Conservation (phyloP, 2,797 vertebrate species). For the Podarcis siculus region DNA sequence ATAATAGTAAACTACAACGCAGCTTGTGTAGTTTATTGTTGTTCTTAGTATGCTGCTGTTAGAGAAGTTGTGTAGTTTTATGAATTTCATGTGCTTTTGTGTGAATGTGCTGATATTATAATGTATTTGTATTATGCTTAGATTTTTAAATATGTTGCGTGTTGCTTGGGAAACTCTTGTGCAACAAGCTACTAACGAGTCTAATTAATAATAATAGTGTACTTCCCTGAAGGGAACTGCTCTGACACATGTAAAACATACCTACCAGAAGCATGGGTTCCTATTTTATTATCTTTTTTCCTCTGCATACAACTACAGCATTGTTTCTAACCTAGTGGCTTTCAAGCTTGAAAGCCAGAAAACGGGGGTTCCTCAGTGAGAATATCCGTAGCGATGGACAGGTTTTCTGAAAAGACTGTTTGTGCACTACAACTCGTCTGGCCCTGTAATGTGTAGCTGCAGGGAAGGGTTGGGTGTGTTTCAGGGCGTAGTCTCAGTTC, state of each 20-base stretch:
- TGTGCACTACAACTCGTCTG: not conserved
- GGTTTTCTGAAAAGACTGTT: not conserved
- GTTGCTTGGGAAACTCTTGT: too few species aligned
- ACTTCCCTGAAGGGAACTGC: slow-evolving; percentile 15
- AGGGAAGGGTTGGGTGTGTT: too few species aligned
- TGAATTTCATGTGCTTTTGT: too few species aligned
- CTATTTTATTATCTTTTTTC: not conserved
- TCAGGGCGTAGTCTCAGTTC: not conserved
- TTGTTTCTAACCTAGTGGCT: not conserved
- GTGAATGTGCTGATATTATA: too few species aligned
- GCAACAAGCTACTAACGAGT: too few species aligned
- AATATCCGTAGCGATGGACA: not conserved
- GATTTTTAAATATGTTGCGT: too few species aligned
- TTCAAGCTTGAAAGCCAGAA: not conserved
- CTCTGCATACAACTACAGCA: not conserved
- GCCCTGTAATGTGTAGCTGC: not conserved
- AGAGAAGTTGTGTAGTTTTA: too few species aligned
- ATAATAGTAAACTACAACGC: too few species aligned
- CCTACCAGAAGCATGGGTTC: accelerated
- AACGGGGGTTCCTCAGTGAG: not conserved
- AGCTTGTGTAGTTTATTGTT: not conserved
- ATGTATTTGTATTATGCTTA: too few species aligned
- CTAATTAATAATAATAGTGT: too few species aligned
- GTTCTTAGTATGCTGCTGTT: too few species aligned
- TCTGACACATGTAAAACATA: not conserved